These are phyloP conservation scores for Azorinus chamasolen DNA, from an alignment of 2,888 invertebrate species.

Conservation along the genomic window DNA sequence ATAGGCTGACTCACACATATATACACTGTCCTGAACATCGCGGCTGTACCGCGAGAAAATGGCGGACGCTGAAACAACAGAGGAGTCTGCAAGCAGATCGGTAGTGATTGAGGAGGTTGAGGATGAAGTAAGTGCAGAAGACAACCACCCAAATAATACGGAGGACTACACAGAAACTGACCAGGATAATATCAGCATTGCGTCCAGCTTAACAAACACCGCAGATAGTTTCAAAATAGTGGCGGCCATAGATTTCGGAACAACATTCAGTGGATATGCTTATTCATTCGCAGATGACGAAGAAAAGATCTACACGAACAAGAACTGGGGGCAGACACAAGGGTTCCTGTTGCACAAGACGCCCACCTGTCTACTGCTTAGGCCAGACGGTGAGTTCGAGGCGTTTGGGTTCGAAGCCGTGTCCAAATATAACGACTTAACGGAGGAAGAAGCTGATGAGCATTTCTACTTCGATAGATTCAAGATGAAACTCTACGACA, in stretches of 20 bases:
- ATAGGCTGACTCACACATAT: too few relatives aligned
- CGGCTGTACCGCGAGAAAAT: not conserved
- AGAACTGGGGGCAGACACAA: constrained; percentile 83
- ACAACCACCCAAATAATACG: constrained; percentile 3
- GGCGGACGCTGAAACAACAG: constrained; percentile 13
- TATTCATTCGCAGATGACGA: constrained; percentile 80
- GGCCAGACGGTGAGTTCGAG: constrained; percentile 79
- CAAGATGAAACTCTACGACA: constrained; percentile 83
- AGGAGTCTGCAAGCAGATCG: not conserved
- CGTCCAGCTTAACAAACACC: constrained; percentile 41
- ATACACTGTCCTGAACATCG: too few relatives aligned
- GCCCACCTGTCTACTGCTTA: constrained; percentile 80
- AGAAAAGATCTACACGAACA: constrained; percentile 80
- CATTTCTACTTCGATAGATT: constrained; percentile 81
- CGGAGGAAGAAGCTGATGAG: constrained; percentile 78
- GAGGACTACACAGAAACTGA: constrained; percentile 24
- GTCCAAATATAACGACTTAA: constrained; percentile 78
- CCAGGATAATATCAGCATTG: constrained; percentile 33
- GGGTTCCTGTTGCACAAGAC: constrained; percentile 82
- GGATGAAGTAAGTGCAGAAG: not conserved
- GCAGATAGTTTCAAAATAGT: constrained; percentile 78
- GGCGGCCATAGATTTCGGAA: constrained; percentile 82
- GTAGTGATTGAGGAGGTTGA: not conserved
- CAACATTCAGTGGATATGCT: constrained; percentile 82
- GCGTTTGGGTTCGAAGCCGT: constrained; percentile 83